phyloP scores from a whole-genome alignment of 1,140 invertebrate species.

The Lerema accius region DNA sequence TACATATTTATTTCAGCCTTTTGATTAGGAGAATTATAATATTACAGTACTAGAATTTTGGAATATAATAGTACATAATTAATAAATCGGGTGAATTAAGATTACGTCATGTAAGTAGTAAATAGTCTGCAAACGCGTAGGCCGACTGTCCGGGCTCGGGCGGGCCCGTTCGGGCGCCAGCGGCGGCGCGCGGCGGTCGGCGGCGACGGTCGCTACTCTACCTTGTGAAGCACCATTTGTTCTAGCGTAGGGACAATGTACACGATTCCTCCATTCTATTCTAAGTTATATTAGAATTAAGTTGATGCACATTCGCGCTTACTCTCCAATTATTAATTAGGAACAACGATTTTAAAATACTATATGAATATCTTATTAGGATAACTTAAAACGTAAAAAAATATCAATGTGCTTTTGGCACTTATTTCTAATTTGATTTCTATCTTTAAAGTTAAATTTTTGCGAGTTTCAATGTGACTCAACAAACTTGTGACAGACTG shows the following conservation, averaged over 20 bases:
- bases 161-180: background rate
- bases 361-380: slow-evolving; percentile 66
- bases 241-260: slow-evolving; percentile 82
- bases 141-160: background rate
- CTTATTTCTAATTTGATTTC: slow-evolving; percentile 63
- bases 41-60: slow-evolving; percentile 59
- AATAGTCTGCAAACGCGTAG: slow-evolving; percentile 42
- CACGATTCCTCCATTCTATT: slow-evolving; percentile 74
- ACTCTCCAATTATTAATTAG: slow-evolving; percentile 76
- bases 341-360: slow-evolving; percentile 79
- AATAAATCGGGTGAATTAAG: slow-evolving; percentile 78
- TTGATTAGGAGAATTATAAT: slow-evolving; percentile 79
- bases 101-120: slow-evolving; percentile 58
- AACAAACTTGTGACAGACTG: slow-evolving; percentile 28
- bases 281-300: slow-evolving; percentile 76
- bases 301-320: slow-evolving; percentile 66
- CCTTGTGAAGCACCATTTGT: slow-evolving; percentile 81
- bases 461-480: slow-evolving; percentile 15
- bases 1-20: slow-evolving; percentile 78
- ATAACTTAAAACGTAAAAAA: slow-evolving; percentile 69
- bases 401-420: slow-evolving; percentile 75
- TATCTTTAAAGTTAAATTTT: slow-evolving; percentile 26
- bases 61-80: slow-evolving; percentile 76
- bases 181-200: slow-evolving; percentile 25
- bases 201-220: slow-evolving; percentile 62